Base-by-base conservation (phyloP, 2,797 vertebrate genomes). In the Tamandua tetradactyla region DNA sequence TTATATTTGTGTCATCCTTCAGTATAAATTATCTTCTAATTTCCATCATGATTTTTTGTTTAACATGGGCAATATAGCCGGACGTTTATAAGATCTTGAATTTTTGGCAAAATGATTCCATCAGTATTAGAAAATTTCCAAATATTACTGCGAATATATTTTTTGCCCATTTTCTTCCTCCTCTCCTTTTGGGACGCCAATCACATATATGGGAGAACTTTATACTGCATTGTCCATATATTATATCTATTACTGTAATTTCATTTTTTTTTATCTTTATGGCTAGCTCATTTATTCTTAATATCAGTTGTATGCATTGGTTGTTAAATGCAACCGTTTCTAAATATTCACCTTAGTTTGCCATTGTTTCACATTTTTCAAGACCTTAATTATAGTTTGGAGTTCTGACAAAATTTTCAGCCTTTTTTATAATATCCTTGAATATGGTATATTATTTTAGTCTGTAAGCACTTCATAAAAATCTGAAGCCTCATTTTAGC, bases 271-370 rank as follows among this genome's bases (percentile, higher is more conserved):
- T 32, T 87, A 69, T n/a, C n/a, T n/a, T n/a, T n/a, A n/a, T 37
- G 18, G 44, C 85, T 93, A 66, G 82, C 47, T 93, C 30, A 86
- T 57, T 82, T 78, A 47, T 62, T 94, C 6, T 55, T 89, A 9
- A n/a, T 37, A 47, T 30, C n/a, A 82, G 4, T 1, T 75, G 32
- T 87, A 11, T 83, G 30, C 84, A 42, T 22, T 66, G 30, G 5
- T 61, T 86, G 13, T 62, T 69, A 66, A 74, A 52, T 4, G 78
- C 32, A 52, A 76, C 9, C 59, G 10, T 61, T 69, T 87, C 10
- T 87, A 69, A 93, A 90, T 62, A 64, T 35, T 66, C 87, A 68
- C 7, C 76, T n/a, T 32, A 82, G 25, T 83, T 89, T 52, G 62
- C 35, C n/a, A 71, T 18, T 72, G 40, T 44, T 72, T 92, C 20